Evolutionary conservation across 2,888 invertebrate genomes (phyloP).

Genomic region (Proisotoma minuta): DNA sequence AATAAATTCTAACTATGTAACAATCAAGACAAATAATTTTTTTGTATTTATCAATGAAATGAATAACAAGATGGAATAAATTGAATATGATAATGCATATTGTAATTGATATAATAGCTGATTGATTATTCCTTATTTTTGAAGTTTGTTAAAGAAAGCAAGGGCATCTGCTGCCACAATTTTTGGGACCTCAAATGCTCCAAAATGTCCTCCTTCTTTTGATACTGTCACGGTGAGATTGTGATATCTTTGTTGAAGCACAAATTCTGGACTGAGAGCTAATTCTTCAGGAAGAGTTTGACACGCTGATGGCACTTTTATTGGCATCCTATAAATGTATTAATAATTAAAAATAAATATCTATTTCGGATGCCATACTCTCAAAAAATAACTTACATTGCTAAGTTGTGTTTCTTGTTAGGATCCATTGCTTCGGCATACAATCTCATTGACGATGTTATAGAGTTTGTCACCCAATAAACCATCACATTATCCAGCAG

Average conservation of each 20-base stretch:
- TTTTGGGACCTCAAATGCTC: constrained; percentile 72
- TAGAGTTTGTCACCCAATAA: constrained; percentile 71
- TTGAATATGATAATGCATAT: too few species aligned
- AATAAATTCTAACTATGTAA: too few species aligned
- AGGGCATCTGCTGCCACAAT: constrained; percentile 67
- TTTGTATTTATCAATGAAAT: too few species aligned
- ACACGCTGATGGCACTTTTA: constrained; percentile 51
- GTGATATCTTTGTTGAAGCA: constrained; percentile 59
- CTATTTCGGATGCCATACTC: neutral
- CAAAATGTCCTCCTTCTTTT: constrained; percentile 76
- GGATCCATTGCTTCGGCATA: constrained; percentile 61
- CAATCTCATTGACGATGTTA: constrained; percentile 68
- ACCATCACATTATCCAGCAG: constrained; percentile 73
- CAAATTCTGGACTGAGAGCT: constrained; percentile 47
- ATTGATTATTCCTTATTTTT: too few species aligned
- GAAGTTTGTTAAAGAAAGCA: constrained; percentile 38
- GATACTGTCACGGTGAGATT: constrained; percentile 66
- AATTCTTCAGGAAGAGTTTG: constrained; percentile 52
- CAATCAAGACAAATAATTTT: too few species aligned
- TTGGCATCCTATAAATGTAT: constrained; percentile 48
- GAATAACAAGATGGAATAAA: too few species aligned
- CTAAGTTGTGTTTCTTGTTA: neutral
- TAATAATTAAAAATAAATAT: neutral
- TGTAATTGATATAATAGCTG: too few species aligned
- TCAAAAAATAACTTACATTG: neutral